A percentile compares a stretch with the other conserved stretches of the same genome.
Evolutionary conservation across 2,797 vertebrate genomes (phyloP).

Genomic region (Pipistrellus nathusii): DNA sequence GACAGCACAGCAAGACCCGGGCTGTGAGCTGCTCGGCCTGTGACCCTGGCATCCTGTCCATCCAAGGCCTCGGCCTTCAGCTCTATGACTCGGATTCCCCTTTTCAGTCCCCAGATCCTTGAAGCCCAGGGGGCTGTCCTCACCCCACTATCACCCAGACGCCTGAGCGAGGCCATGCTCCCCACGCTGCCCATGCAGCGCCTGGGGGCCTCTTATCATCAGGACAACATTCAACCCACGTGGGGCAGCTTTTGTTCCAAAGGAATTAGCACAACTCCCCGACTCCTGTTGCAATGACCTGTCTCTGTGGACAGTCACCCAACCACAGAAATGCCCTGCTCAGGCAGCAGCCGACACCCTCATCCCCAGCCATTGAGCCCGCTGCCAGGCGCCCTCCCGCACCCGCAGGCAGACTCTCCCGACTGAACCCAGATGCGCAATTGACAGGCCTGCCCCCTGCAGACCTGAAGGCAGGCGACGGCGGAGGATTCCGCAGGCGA

Average conservation of each 20-base stretch:
- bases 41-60: no score
- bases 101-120: background rate
- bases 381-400: no score
- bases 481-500: background rate
- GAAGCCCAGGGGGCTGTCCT: background rate
- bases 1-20: rapidly evolving
- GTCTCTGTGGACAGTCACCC: background rate
- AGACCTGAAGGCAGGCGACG: background rate
- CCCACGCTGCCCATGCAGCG: rapidly evolving
- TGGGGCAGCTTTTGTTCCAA: background rate
- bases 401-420: background rate
- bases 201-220: background rate
- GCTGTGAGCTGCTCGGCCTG: background rate
- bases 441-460: background rate
- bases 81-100: background rate
- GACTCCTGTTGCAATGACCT: background rate
- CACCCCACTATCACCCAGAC: background rate
- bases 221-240: background rate
- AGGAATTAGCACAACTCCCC: background rate
- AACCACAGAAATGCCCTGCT: background rate
- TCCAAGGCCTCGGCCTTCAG: background rate
- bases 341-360: background rate
- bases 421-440: background rate
- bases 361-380: background rate
- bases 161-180: background rate